Conservation (phyloP, 1,140 invertebrate species). For the Formica selysi region DNA sequence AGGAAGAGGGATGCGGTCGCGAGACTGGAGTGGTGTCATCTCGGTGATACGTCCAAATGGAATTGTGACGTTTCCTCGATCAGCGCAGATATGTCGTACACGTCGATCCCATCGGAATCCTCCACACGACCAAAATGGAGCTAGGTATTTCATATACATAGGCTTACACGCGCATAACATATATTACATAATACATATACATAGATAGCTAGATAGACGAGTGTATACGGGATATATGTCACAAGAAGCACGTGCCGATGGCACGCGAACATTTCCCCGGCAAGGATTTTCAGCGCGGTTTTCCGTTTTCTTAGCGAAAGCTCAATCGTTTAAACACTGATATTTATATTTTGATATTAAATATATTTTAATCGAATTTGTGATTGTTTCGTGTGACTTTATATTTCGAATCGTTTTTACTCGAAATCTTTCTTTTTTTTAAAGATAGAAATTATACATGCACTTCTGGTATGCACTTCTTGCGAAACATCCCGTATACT, state of each 20-base stretch:
- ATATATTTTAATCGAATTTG: not conserved
- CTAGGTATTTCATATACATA: slow-evolving; percentile 37
- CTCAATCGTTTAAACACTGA: not conserved
- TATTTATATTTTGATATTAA: not conserved
- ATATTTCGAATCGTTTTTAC: not conserved
- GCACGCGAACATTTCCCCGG: not conserved
- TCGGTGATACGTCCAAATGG: slow-evolving; percentile 61
- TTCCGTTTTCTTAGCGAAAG: no score
- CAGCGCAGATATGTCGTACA: slow-evolving; percentile 44
- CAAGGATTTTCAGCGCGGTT: not conserved
- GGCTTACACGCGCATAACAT: slow-evolving; percentile 48
- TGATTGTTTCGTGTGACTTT: not conserved
- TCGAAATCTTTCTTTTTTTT: not conserved
- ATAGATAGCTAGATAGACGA: slow-evolving; percentile 12
- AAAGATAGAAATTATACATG: not conserved
- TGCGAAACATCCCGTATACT: not conserved
- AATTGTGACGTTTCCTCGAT: slow-evolving; percentile 64
- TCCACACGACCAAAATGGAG: slow-evolving; percentile 70
- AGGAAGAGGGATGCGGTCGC: slow-evolving; percentile 10
- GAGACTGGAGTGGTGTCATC: slow-evolving; percentile 56
- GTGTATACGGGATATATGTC: not conserved
- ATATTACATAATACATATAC: slow-evolving; percentile 49
- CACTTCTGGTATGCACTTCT: not conserved
- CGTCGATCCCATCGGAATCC: slow-evolving; percentile 47
- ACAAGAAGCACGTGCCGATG: slow-evolving; percentile 24